phyloP scores from a whole-genome alignment of 53 echinoderm and acorn worm genomes.

The Temnopleurus reevesii region DNA sequence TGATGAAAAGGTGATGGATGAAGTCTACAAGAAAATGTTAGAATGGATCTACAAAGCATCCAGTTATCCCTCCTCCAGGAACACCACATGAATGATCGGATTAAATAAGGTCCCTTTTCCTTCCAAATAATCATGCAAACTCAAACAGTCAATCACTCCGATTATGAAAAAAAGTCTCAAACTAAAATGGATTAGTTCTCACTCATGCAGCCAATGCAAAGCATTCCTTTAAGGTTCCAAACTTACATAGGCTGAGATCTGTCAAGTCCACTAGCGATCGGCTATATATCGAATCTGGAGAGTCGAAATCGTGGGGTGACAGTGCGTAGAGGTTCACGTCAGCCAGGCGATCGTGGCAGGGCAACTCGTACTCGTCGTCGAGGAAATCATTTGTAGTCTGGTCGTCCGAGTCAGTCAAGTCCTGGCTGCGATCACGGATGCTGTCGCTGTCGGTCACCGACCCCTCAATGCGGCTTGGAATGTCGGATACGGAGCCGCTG shows the following conservation, averaged over 20 bases:
- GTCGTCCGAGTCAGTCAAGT: constrained; percentile 50
- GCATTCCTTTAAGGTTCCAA: constrained; percentile 46
- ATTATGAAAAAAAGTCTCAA: neutral
- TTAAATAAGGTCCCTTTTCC: neutral
- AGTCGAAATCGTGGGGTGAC: constrained; percentile 91
- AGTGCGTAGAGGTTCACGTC: constrained; percentile 91
- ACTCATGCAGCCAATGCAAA: constrained; percentile 51
- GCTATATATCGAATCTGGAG: constrained; percentile 87
- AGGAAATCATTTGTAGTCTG: constrained; percentile 71
- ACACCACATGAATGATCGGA: constrained; percentile 19
- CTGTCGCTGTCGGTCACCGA: constrained; percentile 55
- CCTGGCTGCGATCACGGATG: constrained; percentile 53
- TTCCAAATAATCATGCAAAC: constrained; percentile 5
- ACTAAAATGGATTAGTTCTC: constrained; percentile 23
- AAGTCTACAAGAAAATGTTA: constrained; percentile 39
- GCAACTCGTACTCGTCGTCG: constrained; percentile 81
- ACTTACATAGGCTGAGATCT: constrained; percentile 96
- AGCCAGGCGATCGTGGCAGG: constrained; percentile 80
- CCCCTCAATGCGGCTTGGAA: constrained; percentile 50
- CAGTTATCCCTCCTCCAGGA: neutral
- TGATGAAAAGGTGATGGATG: constrained; percentile 52
- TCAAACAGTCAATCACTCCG: constrained; percentile 18
- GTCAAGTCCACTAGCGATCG: constrained; percentile 91
- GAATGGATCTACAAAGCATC: neutral
- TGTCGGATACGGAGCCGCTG: constrained; percentile 42